Conservation (phyloP, 2,888 invertebrate species). For the Acrobasis suavella region DNA sequence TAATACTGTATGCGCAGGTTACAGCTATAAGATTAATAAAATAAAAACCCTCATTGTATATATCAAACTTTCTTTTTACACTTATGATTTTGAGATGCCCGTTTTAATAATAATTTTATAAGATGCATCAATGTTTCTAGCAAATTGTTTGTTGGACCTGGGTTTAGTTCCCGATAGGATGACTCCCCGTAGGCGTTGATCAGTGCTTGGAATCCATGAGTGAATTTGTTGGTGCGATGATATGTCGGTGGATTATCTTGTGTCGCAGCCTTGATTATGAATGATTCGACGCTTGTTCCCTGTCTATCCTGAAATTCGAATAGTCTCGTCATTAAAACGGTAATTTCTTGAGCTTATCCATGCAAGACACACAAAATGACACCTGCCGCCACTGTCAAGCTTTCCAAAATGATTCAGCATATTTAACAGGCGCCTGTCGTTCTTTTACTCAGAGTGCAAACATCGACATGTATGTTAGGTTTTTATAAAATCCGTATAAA, state of each 20-base stretch:
- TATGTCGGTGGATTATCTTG: conserved; percentile 91
- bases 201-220: conserved; percentile 93
- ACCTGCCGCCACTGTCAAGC: too few relatives aligned
- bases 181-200: conserved; percentile 96
- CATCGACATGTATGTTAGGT: too few relatives aligned
- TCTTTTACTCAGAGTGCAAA: too few relatives aligned
- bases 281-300: conserved; percentile 92
- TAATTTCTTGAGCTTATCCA: neutral
- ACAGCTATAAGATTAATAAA: too few relatives aligned
- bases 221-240: conserved; percentile 95
- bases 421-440: too few relatives aligned
- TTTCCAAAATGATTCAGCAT: too few relatives aligned
- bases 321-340: conserved; percentile 6
- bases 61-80: neutral
- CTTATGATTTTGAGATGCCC: neutral
- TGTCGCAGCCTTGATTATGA: conserved; percentile 90
- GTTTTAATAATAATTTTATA: neutral
- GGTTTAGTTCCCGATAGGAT: conserved; percentile 94
- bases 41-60: too few relatives aligned
- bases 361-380: neutral
- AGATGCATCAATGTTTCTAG: neutral
- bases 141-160: conserved; percentile 75
- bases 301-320: conserved; percentile 40
- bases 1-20: too few relatives aligned
- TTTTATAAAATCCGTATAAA: too few relatives aligned